These are phyloP conservation scores for Paracentrotus lividus DNA, from an alignment of 53 echinoderm and acorn worm genomes.

Conservation along the genomic window DNA sequence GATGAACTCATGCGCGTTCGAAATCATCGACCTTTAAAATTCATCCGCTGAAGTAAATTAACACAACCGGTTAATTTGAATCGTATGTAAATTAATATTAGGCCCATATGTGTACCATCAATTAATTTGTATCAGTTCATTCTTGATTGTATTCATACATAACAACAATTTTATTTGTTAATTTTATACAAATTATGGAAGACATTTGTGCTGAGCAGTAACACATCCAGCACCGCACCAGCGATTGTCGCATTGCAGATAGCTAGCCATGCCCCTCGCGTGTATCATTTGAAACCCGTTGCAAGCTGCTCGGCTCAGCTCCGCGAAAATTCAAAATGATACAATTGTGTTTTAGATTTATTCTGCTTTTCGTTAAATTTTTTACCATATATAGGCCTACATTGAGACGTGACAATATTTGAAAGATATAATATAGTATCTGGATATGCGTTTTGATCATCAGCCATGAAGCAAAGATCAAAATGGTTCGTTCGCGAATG, in stretches of 20 bases:
- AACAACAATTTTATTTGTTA: not conserved
- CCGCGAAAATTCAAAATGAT: constrained; percentile 6
- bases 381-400: too few relatives aligned
- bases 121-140: not conserved
- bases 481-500: too few relatives aligned
- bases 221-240: not conserved
- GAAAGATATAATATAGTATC: too few relatives aligned
- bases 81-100: not conserved
- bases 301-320: too few relatives aligned
- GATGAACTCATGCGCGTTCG: constrained; percentile 61
- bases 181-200: constrained; percentile 5
- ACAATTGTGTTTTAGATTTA: too few relatives aligned
- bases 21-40: constrained; percentile 65
- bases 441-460: too few relatives aligned
- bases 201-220: not conserved
- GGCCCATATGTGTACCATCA: not conserved
- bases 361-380: too few relatives aligned
- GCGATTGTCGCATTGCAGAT: constrained; percentile 20
- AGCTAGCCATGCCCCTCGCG: not conserved
- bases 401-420: too few relatives aligned
- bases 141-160: not conserved
- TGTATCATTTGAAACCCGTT: constrained; percentile 43
- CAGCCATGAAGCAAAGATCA: too few relatives aligned
- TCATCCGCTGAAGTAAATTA: constrained; percentile 70
- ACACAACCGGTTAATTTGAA: constrained; percentile 53